A percentile compares a stretch with the other conserved stretches of the same genome.
These are phyloP conservation scores for Ceyx margarethae DNA, from an alignment of 2,113 vertebrate species.

Conservation along the genomic window DNA sequence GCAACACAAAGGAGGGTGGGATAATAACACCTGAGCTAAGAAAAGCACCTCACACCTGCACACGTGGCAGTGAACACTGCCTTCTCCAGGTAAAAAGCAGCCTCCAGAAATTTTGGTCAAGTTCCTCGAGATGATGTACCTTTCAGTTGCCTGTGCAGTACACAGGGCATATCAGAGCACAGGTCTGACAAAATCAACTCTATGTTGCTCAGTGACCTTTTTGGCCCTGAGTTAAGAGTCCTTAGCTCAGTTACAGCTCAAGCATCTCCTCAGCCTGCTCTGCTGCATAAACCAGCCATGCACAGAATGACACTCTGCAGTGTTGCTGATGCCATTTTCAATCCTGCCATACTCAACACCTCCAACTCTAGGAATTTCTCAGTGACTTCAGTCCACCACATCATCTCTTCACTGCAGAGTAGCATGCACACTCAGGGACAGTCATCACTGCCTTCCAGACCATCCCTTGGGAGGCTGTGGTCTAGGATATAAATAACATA, in stretches of 20 bases:
- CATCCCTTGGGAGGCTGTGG: not conserved
- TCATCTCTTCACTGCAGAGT: not conserved
- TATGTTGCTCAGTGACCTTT: rapidly evolving
- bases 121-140: rapidly evolving
- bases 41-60: not conserved
- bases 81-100: not conserved
- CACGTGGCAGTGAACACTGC: rapidly evolving
- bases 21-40: not conserved
- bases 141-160: not conserved
- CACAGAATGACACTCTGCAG: not conserved
- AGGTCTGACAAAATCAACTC: not conserved
- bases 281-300: rapidly evolving
- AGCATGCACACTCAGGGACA: not conserved
- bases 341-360: not conserved
- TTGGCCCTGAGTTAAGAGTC: too few species aligned
- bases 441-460: rapidly evolving
- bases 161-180: not conserved
- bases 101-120: not conserved
- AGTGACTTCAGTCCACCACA: not conserved
- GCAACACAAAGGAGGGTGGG: rapidly evolving
- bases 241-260: not conserved
- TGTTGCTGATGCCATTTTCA: not conserved
- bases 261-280: not conserved
- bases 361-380: not conserved
- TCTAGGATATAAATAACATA: not conserved